Conservation (phyloP, 2,888 invertebrate species). For the Chirona hameri region DNA sequence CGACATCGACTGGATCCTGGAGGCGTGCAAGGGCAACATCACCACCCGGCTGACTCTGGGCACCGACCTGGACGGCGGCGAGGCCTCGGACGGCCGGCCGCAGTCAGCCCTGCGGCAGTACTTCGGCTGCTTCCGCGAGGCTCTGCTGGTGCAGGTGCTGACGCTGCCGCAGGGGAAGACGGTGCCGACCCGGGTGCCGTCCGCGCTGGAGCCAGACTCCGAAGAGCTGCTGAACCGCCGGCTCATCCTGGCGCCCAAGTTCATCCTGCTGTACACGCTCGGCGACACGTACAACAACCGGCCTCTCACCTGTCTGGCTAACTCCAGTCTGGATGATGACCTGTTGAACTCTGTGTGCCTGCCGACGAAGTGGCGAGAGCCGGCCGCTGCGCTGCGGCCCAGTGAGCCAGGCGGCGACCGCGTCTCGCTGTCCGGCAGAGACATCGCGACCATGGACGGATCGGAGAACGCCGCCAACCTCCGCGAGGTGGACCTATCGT, state of each 20-base stretch:
- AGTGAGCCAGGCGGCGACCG: neutral
- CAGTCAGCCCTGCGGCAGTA: neutral
- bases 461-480: neutral
- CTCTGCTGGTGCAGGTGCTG: neutral
- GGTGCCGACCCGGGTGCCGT: neutral
- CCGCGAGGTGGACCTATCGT: neutral
- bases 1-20: constrained; percentile 23
- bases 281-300: neutral
- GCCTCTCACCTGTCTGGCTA: neutral
- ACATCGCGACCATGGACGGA: neutral
- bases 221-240: neutral
- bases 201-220: neutral
- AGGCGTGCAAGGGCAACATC: neutral
- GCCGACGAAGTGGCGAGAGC: neutral
- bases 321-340: neutral
- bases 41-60: neutral
- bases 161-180: neutral
- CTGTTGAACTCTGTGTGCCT: constrained; percentile 6
- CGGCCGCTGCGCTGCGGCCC: neutral
- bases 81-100: neutral
- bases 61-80: neutral
- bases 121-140: neutral
- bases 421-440: neutral
- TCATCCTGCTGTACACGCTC: constrained; percentile 2
- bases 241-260: neutral